Percentiles rank a stretch among this genome's conserved stretches.
Conservation (phyloP, 2,113 vertebrate genomes). For the Leucosticte australis region DNA sequence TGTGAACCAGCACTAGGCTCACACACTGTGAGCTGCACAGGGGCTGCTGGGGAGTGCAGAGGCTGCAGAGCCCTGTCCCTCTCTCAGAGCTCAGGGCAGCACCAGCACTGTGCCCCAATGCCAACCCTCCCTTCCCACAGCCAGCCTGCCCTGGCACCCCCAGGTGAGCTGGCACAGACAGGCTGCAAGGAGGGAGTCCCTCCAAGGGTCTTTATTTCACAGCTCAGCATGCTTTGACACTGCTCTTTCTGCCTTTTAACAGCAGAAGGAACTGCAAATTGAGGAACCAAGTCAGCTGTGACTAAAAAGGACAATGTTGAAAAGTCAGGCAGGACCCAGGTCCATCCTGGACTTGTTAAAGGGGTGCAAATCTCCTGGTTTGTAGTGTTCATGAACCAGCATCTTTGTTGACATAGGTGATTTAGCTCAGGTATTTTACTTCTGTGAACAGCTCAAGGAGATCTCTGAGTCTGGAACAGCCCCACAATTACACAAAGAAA, state of each 20-base stretch:
- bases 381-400: not conserved
- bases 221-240: not conserved
- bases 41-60: not conserved
- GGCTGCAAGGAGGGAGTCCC: not conserved
- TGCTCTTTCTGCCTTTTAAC: not conserved
- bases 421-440: not conserved
- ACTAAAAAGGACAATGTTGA: not conserved
- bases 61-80: not conserved
- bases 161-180: not conserved
- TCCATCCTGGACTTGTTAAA: not conserved
- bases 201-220: not conserved
- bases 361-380: not conserved
- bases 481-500: not conserved
- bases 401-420: not conserved
- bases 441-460: not conserved
- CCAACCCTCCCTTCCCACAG: not conserved
- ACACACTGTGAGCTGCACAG: not conserved
- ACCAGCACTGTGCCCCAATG: not conserved
- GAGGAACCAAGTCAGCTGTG: not conserved
- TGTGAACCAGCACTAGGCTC: not conserved
- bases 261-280: not conserved
- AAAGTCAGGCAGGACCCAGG: not conserved
- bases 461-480: not conserved
- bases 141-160: not conserved
- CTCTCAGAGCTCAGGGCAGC: fast-evolving